Evolutionary conservation across 1,140 invertebrate genomes (phyloP).

Genomic region (Orius insidiosus): DNA sequence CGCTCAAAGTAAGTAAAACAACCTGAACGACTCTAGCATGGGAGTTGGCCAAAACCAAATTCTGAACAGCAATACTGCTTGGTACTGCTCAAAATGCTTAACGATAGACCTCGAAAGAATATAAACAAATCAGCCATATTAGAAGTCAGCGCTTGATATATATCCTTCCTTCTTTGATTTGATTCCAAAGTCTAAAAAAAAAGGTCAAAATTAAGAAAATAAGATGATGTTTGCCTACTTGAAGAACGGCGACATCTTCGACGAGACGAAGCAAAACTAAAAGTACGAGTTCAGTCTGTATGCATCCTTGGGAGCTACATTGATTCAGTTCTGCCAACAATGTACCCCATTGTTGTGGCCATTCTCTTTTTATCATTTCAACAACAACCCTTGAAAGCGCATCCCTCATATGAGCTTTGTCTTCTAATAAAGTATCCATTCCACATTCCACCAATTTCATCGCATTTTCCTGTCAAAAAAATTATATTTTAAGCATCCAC

Average conservation of each 20-base stretch:
- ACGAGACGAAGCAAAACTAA: conserved; percentile 70
- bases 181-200: conserved; percentile 51
- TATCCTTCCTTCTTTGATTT: conserved; percentile 68
- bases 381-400: conserved; percentile 72
- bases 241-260: conserved; percentile 75
- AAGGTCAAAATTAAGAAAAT: not conserved
- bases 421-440: conserved; percentile 32
- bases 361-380: conserved; percentile 87
- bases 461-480: conserved; percentile 46
- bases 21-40: conserved; percentile 62
- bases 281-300: conserved; percentile 73
- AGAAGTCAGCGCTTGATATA: conserved; percentile 66
- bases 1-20: conserved; percentile 70
- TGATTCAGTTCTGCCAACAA: conserved; percentile 54
- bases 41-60: conserved; percentile 41
- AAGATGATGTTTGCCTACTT: conserved; percentile 30
- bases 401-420: conserved; percentile 55
- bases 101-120: conserved; percentile 66
- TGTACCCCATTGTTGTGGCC: conserved; percentile 88
- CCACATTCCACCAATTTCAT: conserved; percentile 61
- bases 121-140: conserved; percentile 74
- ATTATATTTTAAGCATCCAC: not conserved
- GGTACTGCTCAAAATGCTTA: conserved; percentile 54
- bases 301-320: conserved; percentile 46
- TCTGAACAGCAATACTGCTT: conserved; percentile 39